Conservation (phyloP, 2,113 vertebrate genomes). For the Heterochromis multidens region DNA sequence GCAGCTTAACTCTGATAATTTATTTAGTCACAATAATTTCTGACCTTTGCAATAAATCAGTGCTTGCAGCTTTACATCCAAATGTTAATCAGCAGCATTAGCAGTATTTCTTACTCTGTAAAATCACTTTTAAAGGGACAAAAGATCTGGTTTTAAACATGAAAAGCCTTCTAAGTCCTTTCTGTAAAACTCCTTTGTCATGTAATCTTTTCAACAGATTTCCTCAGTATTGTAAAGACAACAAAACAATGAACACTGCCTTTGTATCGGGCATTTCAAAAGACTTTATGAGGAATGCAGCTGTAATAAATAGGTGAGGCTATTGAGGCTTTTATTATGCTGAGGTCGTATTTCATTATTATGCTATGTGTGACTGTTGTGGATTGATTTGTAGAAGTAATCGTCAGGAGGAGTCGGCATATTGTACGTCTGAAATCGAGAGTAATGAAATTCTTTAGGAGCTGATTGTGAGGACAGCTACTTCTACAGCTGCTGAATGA, state of each 20-base stretch:
- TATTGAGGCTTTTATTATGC: background rate
- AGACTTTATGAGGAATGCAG: background rate
- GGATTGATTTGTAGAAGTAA: background rate
- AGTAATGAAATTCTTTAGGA: background rate
- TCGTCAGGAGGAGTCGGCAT: background rate
- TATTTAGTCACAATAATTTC: background rate
- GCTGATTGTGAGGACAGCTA: background rate
- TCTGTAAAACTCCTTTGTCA: background rate
- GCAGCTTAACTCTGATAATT: background rate
- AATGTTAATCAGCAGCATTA: background rate
- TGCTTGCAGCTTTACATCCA: background rate
- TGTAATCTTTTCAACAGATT: background rate
- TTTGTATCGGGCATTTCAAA: background rate
- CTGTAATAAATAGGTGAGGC: background rate
- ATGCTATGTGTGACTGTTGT: background rate
- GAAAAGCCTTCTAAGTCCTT: background rate
- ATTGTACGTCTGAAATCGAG: background rate
- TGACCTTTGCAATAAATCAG: background rate
- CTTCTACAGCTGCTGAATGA: background rate
- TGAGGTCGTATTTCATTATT: background rate
- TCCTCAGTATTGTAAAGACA: background rate
- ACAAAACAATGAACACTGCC: background rate
- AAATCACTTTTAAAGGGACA: background rate
- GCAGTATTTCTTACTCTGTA: background rate
- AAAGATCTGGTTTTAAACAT: background rate